Percentiles rank a stretch among this genome's conserved stretches.
Conservation (phyloP, 1,140 invertebrate genomes). For the Copidosoma floridanum region DNA sequence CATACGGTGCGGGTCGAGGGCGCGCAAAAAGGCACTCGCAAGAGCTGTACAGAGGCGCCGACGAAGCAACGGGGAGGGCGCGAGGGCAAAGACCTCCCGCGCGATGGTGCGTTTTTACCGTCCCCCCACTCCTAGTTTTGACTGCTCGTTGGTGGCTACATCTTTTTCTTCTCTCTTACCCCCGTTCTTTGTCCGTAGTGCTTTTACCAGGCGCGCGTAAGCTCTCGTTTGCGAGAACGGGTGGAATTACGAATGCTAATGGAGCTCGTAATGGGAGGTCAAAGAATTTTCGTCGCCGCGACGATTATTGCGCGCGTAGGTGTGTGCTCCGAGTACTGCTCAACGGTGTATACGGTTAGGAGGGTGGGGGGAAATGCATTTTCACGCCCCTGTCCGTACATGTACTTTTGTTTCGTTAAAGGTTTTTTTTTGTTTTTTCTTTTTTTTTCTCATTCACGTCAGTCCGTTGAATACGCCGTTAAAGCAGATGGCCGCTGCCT, state of each 20-base stretch:
- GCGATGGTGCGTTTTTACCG: too few species aligned
- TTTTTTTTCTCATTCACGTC: not conserved
- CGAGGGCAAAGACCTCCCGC: too few species aligned
- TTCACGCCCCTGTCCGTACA: not conserved
- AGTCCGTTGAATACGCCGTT: not conserved
- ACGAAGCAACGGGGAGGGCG: too few species aligned
- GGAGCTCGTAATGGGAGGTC: slow-evolving; percentile 25
- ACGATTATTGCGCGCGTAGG: slow-evolving; percentile 12
- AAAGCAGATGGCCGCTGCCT: not conserved
- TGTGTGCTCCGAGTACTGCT: not conserved
- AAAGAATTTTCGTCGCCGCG: slow-evolving; percentile 18
- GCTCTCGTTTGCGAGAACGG: slow-evolving; percentile 1
- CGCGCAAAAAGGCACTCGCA: too few species aligned
- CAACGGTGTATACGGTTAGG: too few species aligned
- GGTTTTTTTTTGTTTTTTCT: not conserved
- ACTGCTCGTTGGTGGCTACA: not conserved
- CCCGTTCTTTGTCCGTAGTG: not conserved
- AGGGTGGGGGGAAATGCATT: slow-evolving; percentile 12
- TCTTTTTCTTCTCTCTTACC: not conserved
- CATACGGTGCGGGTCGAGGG: too few species aligned
- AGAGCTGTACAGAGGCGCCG: too few species aligned
- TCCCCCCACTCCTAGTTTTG: too few species aligned
- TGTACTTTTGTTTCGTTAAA: slow-evolving; percentile 17
- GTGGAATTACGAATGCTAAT: slow-evolving; percentile 28
- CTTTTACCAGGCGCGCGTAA: slow-evolving; percentile 3